phyloP scores from a whole-genome alignment of 2,113 vertebrate species.

The Eclectus roratus region DNA sequence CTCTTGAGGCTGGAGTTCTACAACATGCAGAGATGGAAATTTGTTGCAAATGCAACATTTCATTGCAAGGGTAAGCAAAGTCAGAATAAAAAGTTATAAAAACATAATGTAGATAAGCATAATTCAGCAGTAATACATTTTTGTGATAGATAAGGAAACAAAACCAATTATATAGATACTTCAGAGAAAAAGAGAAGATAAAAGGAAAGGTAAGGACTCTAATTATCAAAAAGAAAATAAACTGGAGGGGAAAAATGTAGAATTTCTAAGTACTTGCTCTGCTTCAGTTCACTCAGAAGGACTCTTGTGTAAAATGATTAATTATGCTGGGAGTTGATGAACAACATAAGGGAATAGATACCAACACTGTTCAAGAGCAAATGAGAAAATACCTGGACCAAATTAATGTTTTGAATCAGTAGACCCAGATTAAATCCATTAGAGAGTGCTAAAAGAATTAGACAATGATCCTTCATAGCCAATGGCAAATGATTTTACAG shows the following conservation, averaged over 20 bases:
- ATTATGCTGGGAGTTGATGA: conserved; percentile 50
- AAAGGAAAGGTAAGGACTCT: conserved; percentile 16
- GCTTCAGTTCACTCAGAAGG: conserved; percentile 49
- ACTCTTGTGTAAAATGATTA: conserved; percentile 53
- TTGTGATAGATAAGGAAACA: background rate
- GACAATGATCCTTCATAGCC: conserved; percentile 12
- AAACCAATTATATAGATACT: conserved; percentile 1
- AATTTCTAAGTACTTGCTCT: conserved; percentile 36
- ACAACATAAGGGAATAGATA: conserved; percentile 21
- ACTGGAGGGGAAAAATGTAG: background rate
- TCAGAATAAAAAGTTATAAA: background rate
- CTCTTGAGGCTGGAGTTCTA: background rate
- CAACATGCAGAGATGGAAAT: background rate
- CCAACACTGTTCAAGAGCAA: conserved; percentile 23
- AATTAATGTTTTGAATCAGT: conserved; percentile 35
- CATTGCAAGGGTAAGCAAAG: conserved; percentile 10
- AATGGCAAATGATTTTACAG: conserved; percentile 2
- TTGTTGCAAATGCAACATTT: background rate
- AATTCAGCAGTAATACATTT: background rate
- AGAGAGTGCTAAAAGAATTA: background rate
- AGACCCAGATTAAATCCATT: conserved; percentile 12
- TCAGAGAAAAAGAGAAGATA: conserved; percentile 20
- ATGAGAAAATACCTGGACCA: conserved; percentile 46
- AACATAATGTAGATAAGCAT: background rate
- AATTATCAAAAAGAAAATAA: conserved; percentile 44